phyloP scores from a whole-genome alignment of 1,140 invertebrate genomes.

The Piezodorus guildinii region DNA sequence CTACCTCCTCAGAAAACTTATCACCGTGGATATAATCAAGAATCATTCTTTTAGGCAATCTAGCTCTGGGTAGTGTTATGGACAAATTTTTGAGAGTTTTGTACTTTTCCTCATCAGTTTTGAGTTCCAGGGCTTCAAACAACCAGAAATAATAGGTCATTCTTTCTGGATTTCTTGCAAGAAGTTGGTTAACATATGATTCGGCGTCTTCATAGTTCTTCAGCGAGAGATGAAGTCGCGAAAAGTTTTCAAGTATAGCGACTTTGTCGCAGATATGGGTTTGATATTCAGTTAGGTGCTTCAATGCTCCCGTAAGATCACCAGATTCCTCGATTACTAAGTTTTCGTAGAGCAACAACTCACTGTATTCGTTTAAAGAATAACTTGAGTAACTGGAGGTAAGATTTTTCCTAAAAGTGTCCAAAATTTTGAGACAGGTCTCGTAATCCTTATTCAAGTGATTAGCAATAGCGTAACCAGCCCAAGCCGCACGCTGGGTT shows the following conservation, averaged over 20 bases:
- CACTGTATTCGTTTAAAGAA: conserved; percentile 71
- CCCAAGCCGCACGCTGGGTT: neutral
- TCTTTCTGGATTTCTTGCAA: conserved; percentile 92
- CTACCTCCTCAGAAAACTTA: conserved; percentile 33
- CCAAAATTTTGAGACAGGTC: conserved; percentile 90
- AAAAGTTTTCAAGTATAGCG: conserved; percentile 75
- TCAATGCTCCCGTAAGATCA: conserved; percentile 59
- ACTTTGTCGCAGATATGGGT: conserved; percentile 88
- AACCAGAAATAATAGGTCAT: conserved; percentile 80
- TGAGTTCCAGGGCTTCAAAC: conserved; percentile 66
- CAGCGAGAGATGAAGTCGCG: conserved; percentile 51
- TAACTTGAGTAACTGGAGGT: conserved; percentile 54
- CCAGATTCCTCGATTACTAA: conserved; percentile 89
- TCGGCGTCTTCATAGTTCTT: conserved; percentile 57
- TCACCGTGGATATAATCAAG: conserved; percentile 64
- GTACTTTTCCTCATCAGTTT: conserved; percentile 57
- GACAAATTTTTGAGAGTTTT: conserved; percentile 66
- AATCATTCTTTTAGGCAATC: conserved; percentile 75
- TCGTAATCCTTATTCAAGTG: conserved; percentile 92
- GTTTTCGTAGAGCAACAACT: conserved; percentile 92
- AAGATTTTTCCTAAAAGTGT: conserved; percentile 78
- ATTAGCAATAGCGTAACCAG: conserved; percentile 91
- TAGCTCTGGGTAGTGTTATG: conserved; percentile 68
- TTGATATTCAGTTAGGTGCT: conserved; percentile 76
- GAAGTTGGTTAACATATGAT: conserved; percentile 67